These are phyloP conservation scores for Tetrapedia diversipes DNA, from an alignment of 2,888 invertebrate genomes.

Conservation along the genomic window DNA sequence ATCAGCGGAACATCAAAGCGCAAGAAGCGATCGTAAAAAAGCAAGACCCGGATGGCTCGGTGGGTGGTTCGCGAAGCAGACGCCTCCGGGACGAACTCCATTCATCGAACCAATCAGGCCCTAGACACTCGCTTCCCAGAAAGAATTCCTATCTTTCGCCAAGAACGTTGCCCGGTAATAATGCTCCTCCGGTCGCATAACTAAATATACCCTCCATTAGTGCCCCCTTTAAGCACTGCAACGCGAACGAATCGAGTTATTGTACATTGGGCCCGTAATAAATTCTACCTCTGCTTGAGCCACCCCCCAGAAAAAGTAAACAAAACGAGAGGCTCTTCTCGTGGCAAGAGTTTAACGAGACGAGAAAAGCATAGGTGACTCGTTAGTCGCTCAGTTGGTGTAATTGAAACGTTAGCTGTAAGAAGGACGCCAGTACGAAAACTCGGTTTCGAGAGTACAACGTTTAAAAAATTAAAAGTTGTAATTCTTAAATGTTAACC, in stretches of 20 bases:
- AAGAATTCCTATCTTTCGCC: constrained; percentile 27
- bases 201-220: constrained; percentile 31
- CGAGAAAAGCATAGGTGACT: too few species aligned
- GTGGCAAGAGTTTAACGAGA: background rate
- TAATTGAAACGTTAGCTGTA: too few species aligned
- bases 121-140: constrained; percentile 31
- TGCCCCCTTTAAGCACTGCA: background rate
- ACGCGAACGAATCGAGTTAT: constrained; percentile 17
- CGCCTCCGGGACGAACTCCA: constrained; percentile 37
- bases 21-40: background rate
- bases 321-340: too few species aligned
- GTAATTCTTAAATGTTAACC: too few species aligned
- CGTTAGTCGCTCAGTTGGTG: too few species aligned
- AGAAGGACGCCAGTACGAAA: too few species aligned
- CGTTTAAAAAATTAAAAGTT: too few species aligned
- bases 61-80: constrained; percentile 35
- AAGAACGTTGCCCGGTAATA: constrained; percentile 31
- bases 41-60: background rate
- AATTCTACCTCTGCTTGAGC: background rate
- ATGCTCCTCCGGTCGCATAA: constrained; percentile 25
- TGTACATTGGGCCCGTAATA: constrained; percentile 14
- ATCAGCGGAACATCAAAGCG: constrained; percentile 10
- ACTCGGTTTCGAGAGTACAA: too few species aligned
- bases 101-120: constrained; percentile 42
- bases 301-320: background rate